Evolutionary conservation across 1,140 invertebrate species (phyloP), one percentile per base, ranked within the genome.

Genomic region (Chlorops oryzae): DNA sequence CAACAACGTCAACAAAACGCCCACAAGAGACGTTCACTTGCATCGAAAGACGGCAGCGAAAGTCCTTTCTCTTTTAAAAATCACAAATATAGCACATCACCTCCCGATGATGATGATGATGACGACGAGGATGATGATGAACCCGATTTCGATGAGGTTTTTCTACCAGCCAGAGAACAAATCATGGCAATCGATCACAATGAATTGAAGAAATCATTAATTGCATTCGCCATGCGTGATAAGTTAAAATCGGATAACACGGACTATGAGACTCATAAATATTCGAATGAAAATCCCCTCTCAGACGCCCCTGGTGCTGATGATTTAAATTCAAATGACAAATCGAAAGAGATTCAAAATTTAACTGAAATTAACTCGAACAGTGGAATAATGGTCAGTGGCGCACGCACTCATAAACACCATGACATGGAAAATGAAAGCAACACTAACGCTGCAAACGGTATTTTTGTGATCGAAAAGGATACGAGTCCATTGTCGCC

Each of bases 111-210:
- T 18, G 35, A 49, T 13, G 23, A 40, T 23, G 59, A 47, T 9
- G 58, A 63, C 10, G 63, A 64, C 9, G 62, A 53, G 3, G 50
- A 46, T 17, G 56, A 65, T n/a, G 63, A 59, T n/a, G 24, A 51
- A 21, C 51, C 57, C n/a, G 63, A 69, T n/a, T 67, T 58, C 6
- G 67, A 70, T 47, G 67, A 70, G 47, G 67, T 70, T 21, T 70
- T 70, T 51, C 64, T 58, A 21, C 60, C 58, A 3, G 18, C 38
- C n/a, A 37, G 7, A 47, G 35, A 9, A 21, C 44, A 44, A 55
- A 5, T 27, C 50, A 28, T 15, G 18, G 34, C 2, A 52, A 58
- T 27, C 1, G 60, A 69, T 53, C 59, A 59, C 2, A 56, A 52
- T 0, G 47, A 59, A 28, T 56, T 68, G 20, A 55, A 66, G 1